Percentiles rank a stretch among this genome's conserved stretches.
phyloP scores from a whole-genome alignment of 2,113 vertebrate species.

The Pelmatolapia mariae region DNA sequence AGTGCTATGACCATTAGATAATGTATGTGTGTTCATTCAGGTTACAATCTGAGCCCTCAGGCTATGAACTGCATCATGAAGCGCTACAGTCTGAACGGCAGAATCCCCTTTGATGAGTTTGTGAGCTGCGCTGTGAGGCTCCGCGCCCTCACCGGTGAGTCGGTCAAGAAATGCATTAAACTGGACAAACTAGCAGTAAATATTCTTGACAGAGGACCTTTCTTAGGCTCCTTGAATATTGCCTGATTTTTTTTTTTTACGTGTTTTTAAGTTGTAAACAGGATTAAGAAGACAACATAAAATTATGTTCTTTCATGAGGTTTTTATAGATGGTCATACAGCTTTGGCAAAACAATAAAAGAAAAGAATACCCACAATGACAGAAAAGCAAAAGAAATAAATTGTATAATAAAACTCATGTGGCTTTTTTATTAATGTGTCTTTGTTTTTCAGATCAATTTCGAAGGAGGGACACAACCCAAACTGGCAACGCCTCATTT shows the following conservation, averaged over 20 bases:
- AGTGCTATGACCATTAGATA: not conserved
- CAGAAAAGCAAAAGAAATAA: not conserved
- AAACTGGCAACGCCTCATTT: conserved; percentile 83
- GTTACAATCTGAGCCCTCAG: conserved; percentile 83
- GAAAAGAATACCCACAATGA: not conserved
- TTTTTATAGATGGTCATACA: not conserved
- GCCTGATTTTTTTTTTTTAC: accelerated
- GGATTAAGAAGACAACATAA: accelerated
- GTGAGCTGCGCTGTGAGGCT: conserved; percentile 87
- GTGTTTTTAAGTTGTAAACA: not conserved
- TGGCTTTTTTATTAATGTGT: not conserved
- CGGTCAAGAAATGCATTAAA: not conserved
- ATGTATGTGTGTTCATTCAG: conserved; percentile 20
- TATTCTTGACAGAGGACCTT: not conserved
- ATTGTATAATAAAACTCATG: not conserved
- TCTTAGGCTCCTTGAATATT: too few relatives aligned
- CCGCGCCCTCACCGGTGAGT: conserved; percentile 84
- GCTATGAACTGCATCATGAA: conserved; percentile 80
- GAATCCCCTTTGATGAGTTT: conserved; percentile 90
- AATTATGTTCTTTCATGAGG: accelerated
- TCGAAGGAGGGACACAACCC: conserved; percentile 78
- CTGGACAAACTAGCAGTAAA: too few relatives aligned
- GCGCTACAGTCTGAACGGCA: conserved; percentile 79
- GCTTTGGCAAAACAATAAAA: accelerated
- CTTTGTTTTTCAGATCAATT: conserved; percentile 77